phyloP scores from a whole-genome alignment of 1,140 invertebrate species.

The Heterodera schachtii region DNA sequence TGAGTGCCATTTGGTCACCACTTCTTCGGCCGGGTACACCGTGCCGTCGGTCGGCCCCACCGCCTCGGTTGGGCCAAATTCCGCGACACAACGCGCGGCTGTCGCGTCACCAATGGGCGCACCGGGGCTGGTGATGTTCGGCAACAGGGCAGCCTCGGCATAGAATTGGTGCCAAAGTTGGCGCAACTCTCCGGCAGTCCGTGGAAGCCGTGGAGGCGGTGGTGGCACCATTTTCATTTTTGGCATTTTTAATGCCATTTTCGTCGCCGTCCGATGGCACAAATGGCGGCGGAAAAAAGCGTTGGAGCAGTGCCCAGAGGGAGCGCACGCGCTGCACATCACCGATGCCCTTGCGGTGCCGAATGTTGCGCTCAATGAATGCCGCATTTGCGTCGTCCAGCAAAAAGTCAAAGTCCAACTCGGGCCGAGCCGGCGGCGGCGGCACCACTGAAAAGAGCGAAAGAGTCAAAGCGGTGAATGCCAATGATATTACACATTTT shows the following conservation, averaged over 20 bases:
- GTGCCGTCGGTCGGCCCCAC: neutral
- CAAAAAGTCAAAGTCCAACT: slow-evolving; percentile 58
- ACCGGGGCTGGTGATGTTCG: slow-evolving; percentile 64
- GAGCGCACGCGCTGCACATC: slow-evolving; percentile 60
- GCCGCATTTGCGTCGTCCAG: slow-evolving; percentile 60
- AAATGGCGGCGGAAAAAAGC: slow-evolving; percentile 22
- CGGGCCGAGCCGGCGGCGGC: slow-evolving; percentile 43
- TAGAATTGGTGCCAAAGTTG: slow-evolving; percentile 42
- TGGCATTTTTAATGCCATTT: slow-evolving; percentile 10
- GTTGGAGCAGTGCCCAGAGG: slow-evolving; percentile 58
- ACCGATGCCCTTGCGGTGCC: slow-evolving; percentile 66
- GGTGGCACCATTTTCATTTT: too few relatives aligned
- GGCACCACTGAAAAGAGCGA: neutral
- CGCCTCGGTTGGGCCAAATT: neutral
- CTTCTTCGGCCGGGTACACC: slow-evolving; percentile 39
- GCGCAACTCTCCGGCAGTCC: slow-evolving; percentile 37
- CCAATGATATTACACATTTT: too few relatives aligned
- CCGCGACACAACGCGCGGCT: slow-evolving; percentile 31
- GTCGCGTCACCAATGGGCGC: slow-evolving; percentile 50
- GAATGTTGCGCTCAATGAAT: slow-evolving; percentile 64
- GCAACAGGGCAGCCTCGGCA: slow-evolving; percentile 60
- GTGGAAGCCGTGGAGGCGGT: slow-evolving; percentile 7
- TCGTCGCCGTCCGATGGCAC: neutral
- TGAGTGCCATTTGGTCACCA: slow-evolving; percentile 56
- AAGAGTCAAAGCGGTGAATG: too few relatives aligned